These are phyloP conservation scores for Circaetus gallicus DNA, from an alignment of 2,113 vertebrate genomes.

Conservation along the genomic window DNA sequence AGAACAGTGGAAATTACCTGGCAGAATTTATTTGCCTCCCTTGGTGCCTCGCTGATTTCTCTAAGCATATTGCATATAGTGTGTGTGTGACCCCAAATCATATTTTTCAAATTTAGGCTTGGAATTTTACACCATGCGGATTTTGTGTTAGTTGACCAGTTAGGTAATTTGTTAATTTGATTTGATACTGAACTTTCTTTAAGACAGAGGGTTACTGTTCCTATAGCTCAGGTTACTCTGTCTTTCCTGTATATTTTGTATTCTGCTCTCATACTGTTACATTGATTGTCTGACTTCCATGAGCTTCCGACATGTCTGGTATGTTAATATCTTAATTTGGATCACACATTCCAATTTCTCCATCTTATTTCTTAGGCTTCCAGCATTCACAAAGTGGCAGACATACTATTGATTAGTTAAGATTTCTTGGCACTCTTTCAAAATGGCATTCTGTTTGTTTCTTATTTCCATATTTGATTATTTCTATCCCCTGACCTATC, in stretches of 20 bases:
- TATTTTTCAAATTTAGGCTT: neutral
- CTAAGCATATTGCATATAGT: neutral
- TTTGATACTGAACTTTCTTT: neutral
- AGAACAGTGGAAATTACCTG: neutral
- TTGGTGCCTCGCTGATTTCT: neutral
- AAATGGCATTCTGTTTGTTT: neutral
- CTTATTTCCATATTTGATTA: neutral
- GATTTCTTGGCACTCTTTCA: neutral
- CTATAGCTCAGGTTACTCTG: neutral
- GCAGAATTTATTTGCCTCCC: neutral
- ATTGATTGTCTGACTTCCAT: neutral
- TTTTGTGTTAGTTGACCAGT: neutral
- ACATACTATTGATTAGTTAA: neutral
- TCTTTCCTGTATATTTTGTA: neutral
- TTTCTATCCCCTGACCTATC: neutral
- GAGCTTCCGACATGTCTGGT: neutral
- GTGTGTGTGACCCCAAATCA: neutral
- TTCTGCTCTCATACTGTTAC: neutral
- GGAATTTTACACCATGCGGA: neutral
- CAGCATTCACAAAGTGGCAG: neutral
- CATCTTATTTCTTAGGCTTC: neutral
- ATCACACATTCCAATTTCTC: neutral
- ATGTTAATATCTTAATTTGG: constrained; percentile 3
- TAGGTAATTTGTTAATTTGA: neutral
- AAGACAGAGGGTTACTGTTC: neutral